These are phyloP conservation scores for Octopus bimaculoides DNA, from an alignment of 1,140 invertebrate species.

Conservation along the genomic window DNA sequence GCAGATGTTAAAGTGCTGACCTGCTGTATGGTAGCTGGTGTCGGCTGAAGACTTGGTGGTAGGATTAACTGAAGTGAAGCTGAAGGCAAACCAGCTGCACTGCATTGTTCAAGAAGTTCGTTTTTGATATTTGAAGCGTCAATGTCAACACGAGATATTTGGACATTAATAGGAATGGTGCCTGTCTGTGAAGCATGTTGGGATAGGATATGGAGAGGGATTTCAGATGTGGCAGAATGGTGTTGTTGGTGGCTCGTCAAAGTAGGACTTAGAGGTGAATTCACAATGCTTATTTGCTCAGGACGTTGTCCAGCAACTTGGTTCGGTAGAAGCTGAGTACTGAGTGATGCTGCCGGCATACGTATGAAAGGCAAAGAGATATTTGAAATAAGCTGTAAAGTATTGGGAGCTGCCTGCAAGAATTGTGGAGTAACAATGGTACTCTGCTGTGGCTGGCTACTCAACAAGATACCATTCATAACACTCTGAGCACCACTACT, in stretches of 20 bases:
- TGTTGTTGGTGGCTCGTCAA: neutral
- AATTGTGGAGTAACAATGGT: neutral
- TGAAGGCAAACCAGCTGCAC: neutral
- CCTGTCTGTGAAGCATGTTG: neutral
- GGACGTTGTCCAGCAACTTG: neutral
- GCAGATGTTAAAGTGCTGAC: neutral
- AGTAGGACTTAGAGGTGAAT: neutral
- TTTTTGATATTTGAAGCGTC: neutral
- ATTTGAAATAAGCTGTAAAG: constrained; percentile 3
- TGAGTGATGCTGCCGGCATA: neutral
- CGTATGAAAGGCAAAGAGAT: neutral
- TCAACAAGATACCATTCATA: neutral
- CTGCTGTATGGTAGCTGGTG: neutral
- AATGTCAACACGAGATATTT: constrained; percentile 66
- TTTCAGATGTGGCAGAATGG: neutral
- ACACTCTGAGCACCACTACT: neutral
- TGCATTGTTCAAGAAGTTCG: constrained; percentile 3
- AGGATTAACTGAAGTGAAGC: constrained; percentile 1
- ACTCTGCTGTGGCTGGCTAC: neutral
- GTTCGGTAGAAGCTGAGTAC: neutral
- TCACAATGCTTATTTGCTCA: neutral
- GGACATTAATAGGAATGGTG: constrained; percentile 29
- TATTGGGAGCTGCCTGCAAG: neutral
- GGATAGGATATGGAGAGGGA: neutral
- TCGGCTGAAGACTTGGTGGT: neutral